phyloP scores from a whole-genome alignment of 1,140 invertebrate species.

The Drosophila gunungcola region DNA sequence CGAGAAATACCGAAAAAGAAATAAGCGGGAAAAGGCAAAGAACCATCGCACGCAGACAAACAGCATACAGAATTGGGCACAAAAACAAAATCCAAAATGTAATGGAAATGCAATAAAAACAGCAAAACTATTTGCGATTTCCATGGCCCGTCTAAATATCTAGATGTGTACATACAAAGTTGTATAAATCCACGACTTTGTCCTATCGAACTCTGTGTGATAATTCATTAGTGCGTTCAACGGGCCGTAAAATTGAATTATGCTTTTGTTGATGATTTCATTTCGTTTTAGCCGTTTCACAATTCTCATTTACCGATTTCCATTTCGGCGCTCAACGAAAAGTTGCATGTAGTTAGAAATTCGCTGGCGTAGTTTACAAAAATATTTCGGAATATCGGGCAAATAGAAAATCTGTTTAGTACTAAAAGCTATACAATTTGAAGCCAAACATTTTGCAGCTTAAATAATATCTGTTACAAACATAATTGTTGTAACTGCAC shows the following conservation, averaged over 20 bases:
- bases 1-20: slow-evolving; percentile 17
- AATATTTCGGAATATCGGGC: not conserved
- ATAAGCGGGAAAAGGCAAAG: slow-evolving; percentile 20
- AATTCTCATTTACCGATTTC: slow-evolving; percentile 22
- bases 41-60: slow-evolving; percentile 3
- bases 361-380: not conserved
- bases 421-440: too few relatives aligned
- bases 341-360: slow-evolving; percentile 19
- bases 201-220: slow-evolving; percentile 47
- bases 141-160: slow-evolving; percentile 27
- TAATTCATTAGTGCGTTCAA: slow-evolving; percentile 75
- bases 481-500: too few relatives aligned
- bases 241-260: slow-evolving; percentile 68
- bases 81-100: slow-evolving; percentile 34
- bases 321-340: slow-evolving; percentile 9
- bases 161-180: slow-evolving; percentile 6
- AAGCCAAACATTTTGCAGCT: too few relatives aligned
- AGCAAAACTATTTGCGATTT: slow-evolving; percentile 37
- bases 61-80: slow-evolving; percentile 27
- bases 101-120: slow-evolving; percentile 73
- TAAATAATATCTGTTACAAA: too few relatives aligned
- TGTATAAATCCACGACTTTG: slow-evolving; percentile 25
- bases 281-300: slow-evolving; percentile 21
- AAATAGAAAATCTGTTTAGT: not conserved
- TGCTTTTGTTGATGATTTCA: slow-evolving; percentile 33